Evolutionary conservation across 1,140 invertebrate genomes (phyloP).

Genomic region (Argopecten irradians): DNA sequence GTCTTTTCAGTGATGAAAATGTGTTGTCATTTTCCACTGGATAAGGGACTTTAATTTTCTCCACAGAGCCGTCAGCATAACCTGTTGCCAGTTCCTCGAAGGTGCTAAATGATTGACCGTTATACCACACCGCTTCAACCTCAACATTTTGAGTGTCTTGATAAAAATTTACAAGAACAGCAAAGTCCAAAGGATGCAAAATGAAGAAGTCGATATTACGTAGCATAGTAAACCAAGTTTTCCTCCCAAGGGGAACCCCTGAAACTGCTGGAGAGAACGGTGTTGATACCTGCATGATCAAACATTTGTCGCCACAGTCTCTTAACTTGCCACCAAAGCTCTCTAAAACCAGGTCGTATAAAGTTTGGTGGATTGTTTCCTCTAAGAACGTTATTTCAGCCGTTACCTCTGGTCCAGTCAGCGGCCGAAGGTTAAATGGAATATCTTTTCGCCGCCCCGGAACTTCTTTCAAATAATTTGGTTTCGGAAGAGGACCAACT

Average conservation of each 20-base stretch:
- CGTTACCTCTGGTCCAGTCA: slow-evolving; percentile 44
- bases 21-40: slow-evolving; percentile 41
- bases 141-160: slow-evolving; percentile 45
- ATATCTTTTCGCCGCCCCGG: slow-evolving; percentile 10
- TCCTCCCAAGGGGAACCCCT: slow-evolving; percentile 44
- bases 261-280: slow-evolving; percentile 51
- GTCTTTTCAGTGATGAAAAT: slow-evolving; percentile 53
- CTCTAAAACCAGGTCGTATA: slow-evolving; percentile 53
- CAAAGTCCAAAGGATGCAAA: slow-evolving; percentile 58
- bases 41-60: slow-evolving; percentile 51
- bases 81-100: slow-evolving; percentile 48
- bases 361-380: slow-evolving; percentile 27
- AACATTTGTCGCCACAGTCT: slow-evolving; percentile 61
- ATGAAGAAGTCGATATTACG: slow-evolving; percentile 49
- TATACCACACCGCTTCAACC: slow-evolving; percentile 57
- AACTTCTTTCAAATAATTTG: slow-evolving; percentile 39
- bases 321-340: slow-evolving; percentile 58
- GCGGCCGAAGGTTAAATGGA: slow-evolving; percentile 47
- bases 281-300: slow-evolving; percentile 46
- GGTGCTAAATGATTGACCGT: slow-evolving; percentile 48
- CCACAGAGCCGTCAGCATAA: slow-evolving; percentile 47
- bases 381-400: neutral
- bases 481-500: slow-evolving; percentile 59
- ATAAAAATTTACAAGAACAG: slow-evolving; percentile 53
- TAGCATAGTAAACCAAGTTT: slow-evolving; percentile 56